Evolutionary conservation across 2,113 vertebrate species (phyloP).

Genomic region (Reinhardtius hippoglossoides): DNA sequence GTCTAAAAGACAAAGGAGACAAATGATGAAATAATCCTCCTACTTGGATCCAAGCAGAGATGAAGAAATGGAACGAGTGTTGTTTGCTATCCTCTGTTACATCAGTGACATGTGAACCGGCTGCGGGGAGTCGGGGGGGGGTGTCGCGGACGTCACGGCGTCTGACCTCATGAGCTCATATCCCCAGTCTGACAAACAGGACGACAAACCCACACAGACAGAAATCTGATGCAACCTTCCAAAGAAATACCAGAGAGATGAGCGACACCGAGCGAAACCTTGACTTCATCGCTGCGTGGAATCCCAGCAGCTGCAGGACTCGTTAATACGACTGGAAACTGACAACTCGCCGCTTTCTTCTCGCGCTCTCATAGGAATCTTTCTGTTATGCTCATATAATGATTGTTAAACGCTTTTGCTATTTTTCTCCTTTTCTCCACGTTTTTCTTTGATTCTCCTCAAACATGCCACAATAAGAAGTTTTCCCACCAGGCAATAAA

Average conservation of each 20-base stretch:
- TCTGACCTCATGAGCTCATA: constrained; percentile 69
- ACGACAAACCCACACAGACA: constrained; percentile 1
- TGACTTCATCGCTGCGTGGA: constrained; percentile 70
- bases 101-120: constrained; percentile 59
- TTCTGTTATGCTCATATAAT: constrained; percentile 39
- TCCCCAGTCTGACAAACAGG: constrained; percentile 61
- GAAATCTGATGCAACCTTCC: constrained; percentile 70
- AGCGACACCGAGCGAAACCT: constrained; percentile 63
- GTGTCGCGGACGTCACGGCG: constrained; percentile 52
- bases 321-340: constrained; percentile 69
- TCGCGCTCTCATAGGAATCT: constrained; percentile 46
- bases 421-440: constrained; percentile 40
- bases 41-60: constrained; percentile 25
- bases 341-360: constrained; percentile 24
- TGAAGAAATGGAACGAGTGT: constrained; percentile 40
- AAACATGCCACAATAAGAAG: constrained; percentile 46
- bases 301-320: constrained; percentile 73
- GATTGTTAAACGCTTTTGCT: constrained; percentile 24
- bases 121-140: constrained; percentile 9
- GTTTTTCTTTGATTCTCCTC: constrained; percentile 29
- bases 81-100: constrained; percentile 58
- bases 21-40: constrained; percentile 22
- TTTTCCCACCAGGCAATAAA: constrained; percentile 58
- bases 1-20: constrained; percentile 82
- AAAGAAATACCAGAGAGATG: constrained; percentile 65